Evolutionary conservation across 1,140 invertebrate species (phyloP), one percentile per base, ranked within the genome.

Genomic region (Drosophila asahinai): DNA sequence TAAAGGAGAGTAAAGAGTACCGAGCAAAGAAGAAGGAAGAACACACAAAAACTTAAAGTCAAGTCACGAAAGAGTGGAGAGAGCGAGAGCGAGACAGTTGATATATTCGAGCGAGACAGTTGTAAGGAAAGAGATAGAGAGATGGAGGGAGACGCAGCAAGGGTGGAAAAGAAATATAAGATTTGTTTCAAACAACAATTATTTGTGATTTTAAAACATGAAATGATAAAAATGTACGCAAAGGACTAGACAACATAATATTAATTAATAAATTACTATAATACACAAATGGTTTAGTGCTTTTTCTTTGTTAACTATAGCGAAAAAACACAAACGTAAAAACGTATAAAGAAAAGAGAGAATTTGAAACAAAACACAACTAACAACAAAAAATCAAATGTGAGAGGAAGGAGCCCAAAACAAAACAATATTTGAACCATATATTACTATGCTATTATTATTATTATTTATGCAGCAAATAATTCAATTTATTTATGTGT

Each of bases 111-210:
- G 30, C 42, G 52, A 70, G 51, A 52, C 30, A 48, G 30, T 55
- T 22, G 52, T 15, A 47, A 42, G 6, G 60, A 59, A 43, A 55
- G 60, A 66, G 61, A 76, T 33, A 11, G 22, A 51, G 36, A 12
- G 17, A 22, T 19, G 15, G 51, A 14, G 52, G 15, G 52, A 38
- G 54, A 25, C 33, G 52, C 52, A 15, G 52, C 36, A 11, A 22
- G 22, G 36, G 36, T 25, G 40, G 36, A 57, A 17, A 47, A 15
- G 17, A 68, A 62, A 59, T 36, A 80, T 66, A 80, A 61, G 45
- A 87, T 87, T 89, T 87, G 84, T 87, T 87, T 87, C 84, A 87
- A 87, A 87, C 84, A 83, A 83, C 76, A 89, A 87, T 87, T 83
- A 87, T 87, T 87, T 87, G 84, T 89, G 84, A 87, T 87, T 87